Evolutionary conservation across 2,113 vertebrate genomes (phyloP).

Genomic region (Coracopsis vasa): DNA sequence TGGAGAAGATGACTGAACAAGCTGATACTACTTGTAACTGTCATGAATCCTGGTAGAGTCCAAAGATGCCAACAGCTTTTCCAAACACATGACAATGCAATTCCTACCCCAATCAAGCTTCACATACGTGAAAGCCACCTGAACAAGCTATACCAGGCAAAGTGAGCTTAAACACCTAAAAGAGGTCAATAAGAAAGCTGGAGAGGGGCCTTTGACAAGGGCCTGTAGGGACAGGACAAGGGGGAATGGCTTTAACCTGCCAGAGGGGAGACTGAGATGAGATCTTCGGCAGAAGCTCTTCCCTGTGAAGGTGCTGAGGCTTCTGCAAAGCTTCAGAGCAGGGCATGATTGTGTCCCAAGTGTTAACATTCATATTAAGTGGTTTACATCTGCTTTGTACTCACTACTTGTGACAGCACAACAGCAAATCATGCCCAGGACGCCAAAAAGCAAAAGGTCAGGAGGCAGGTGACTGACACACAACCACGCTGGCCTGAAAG

Average conservation of each 20-base stretch:
- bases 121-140: not conserved
- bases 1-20: rapidly evolving
- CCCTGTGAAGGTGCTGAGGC: not conserved
- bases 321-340: not conserved
- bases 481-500: rapidly evolving
- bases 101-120: not conserved
- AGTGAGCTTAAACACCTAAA: not conserved
- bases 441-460: not conserved
- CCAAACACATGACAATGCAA: not conserved
- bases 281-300: not conserved
- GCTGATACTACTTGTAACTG: not conserved
- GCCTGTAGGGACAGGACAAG: not conserved
- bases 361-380: not conserved
- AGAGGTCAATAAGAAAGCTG: not conserved
- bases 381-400: not conserved
- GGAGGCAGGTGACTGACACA: not conserved
- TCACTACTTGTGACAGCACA: not conserved
- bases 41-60: not conserved
- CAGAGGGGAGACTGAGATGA: not conserved
- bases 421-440: rapidly evolving
- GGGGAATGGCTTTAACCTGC: not conserved
- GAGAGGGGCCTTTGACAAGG: not conserved
- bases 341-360: rapidly evolving
- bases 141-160: not conserved
- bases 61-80: not conserved